These are phyloP conservation scores for human (Homo sapiens) DNA, from an alignment of 2,113 vertebrate species.

Conservation along the genomic window DNA sequence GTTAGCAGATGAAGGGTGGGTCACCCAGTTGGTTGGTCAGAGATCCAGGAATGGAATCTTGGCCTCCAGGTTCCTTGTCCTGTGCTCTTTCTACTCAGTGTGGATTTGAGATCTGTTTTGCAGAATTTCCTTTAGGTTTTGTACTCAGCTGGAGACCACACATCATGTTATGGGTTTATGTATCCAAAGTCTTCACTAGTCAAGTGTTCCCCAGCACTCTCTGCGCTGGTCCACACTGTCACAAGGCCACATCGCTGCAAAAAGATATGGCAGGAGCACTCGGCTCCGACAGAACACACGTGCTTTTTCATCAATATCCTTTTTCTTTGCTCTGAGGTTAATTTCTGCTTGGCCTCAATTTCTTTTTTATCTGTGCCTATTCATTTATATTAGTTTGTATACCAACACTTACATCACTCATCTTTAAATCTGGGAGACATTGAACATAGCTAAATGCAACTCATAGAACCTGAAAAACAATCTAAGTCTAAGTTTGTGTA, in stretches of 20 bases:
- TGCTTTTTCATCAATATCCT: neutral
- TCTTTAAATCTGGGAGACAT: neutral
- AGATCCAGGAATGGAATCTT: neutral
- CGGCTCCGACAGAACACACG: neutral
- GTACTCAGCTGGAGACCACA: neutral
- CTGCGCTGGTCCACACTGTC: neutral
- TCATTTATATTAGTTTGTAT: neutral
- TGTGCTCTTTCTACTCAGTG: neutral
- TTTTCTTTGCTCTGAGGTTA: neutral
- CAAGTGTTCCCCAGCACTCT: neutral
- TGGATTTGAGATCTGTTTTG: neutral
- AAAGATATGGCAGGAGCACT: neutral
- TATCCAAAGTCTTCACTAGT: neutral
- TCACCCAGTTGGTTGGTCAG: neutral
- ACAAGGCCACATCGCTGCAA: neutral
- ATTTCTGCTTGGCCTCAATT: constrained; percentile 40
- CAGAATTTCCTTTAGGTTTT: constrained; percentile 37
- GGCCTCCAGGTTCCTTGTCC: neutral
- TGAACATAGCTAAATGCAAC: neutral
- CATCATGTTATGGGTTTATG: neutral
- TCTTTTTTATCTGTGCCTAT: neutral
- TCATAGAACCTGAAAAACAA: neutral
- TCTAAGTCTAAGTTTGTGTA: neutral
- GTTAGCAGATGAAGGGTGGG: neutral
- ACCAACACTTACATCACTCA: neutral